Evolutionary conservation across 2,113 vertebrate genomes (phyloP).

Genomic region (Orthonyx spaldingii): DNA sequence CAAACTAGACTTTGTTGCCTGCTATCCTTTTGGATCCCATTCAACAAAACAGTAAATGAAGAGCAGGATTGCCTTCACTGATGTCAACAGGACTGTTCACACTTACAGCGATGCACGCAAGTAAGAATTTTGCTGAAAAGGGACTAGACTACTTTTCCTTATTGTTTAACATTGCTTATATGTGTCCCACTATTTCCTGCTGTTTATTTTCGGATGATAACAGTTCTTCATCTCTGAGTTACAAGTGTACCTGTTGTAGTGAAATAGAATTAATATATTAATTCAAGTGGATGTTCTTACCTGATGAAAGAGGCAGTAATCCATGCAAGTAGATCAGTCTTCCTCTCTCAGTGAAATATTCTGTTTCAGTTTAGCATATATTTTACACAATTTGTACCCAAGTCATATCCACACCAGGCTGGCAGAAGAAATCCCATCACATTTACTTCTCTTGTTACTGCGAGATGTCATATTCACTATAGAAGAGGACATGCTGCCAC

Average conservation of each 20-base stretch:
- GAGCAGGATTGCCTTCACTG: neutral
- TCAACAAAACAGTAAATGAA: neutral
- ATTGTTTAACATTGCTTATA: neutral
- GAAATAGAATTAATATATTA: neutral
- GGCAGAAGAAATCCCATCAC: neutral
- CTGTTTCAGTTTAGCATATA: neutral
- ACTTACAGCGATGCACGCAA: neutral
- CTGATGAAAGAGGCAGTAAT: neutral
- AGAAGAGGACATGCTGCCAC: neutral
- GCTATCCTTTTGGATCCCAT: neutral
- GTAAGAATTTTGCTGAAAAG: neutral
- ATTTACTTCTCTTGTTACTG: neutral
- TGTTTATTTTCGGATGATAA: neutral
- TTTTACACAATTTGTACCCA: neutral
- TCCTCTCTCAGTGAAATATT: neutral
- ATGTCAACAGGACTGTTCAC: neutral
- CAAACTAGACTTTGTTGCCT: neutral
- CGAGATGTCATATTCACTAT: neutral
- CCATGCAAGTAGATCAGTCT: neutral
- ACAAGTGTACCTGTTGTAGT: neutral
- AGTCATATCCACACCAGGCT: neutral
- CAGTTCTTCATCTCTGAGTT: neutral
- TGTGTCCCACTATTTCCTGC: neutral
- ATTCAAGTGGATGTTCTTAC: neutral
- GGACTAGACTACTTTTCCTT: neutral